phyloP scores from a whole-genome alignment of 1,140 invertebrate species.

The Globodera rostochiensis region DNA sequence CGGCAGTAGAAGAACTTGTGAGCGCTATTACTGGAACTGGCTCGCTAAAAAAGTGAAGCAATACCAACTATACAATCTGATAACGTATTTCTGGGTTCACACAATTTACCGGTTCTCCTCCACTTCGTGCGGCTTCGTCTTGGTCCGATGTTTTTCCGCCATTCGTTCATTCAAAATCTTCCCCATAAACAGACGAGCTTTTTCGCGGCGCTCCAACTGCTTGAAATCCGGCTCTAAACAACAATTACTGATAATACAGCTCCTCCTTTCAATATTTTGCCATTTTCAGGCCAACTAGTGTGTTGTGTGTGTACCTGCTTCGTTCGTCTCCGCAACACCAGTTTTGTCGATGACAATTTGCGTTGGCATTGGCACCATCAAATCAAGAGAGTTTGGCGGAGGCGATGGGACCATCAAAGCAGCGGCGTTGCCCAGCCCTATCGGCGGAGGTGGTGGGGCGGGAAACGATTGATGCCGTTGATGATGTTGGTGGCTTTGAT shows the following conservation, averaged over 20 bases:
- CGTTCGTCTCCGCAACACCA: slow-evolving; percentile 9
- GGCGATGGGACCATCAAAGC: neutral
- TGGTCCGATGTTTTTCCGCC: slow-evolving; percentile 35
- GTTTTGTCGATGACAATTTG: slow-evolving; percentile 8
- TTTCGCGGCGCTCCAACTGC: slow-evolving; percentile 34
- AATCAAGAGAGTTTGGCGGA: neutral
- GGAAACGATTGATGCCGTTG: slow-evolving; percentile 4
- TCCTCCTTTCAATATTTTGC: neutral
- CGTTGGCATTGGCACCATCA: slow-evolving; percentile 14
- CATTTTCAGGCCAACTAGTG: neutral
- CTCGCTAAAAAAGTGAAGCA: neutral
- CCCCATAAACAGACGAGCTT: slow-evolving; percentile 44
- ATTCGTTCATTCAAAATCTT: slow-evolving; percentile 39
- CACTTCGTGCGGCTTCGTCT: neutral
- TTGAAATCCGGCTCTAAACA: slow-evolving; percentile 10
- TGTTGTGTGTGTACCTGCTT: neutral
- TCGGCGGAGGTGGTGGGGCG: neutral
- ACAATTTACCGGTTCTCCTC: neutral
- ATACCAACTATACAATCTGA: neutral
- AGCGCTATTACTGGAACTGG: neutral
- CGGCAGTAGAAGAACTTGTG: slow-evolving; percentile 12
- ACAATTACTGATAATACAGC: neutral
- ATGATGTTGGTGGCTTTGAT: slow-evolving; percentile 18
- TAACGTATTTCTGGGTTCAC: neutral
- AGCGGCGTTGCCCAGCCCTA: neutral